phyloP scores from a whole-genome alignment of 2,797 vertebrate genomes.

The Fratercula arctica region DNA sequence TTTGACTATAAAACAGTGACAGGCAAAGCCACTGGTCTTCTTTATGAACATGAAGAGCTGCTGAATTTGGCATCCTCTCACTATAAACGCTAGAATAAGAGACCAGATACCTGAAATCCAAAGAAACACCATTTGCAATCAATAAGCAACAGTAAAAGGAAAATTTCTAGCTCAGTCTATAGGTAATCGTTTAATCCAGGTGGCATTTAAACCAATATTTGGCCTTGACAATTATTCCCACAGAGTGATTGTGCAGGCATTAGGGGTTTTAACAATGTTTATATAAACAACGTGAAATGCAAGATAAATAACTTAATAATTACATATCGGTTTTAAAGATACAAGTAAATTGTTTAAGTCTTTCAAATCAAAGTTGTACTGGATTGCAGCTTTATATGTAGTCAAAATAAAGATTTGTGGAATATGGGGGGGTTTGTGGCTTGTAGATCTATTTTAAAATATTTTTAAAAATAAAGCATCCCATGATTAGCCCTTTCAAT shows the following conservation, averaged over 20 bases:
- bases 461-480: conserved; percentile 60
- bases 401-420: conserved; percentile 70
- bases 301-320: conserved; percentile 71
- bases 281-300: conserved; percentile 62
- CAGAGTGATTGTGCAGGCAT: conserved; percentile 41
- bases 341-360: conserved; percentile 61
- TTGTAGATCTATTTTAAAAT: conserved; percentile 63
- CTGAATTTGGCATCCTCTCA: background rate
- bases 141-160: background rate
- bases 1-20: background rate
- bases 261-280: conserved; percentile 63
- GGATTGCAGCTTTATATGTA: conserved; percentile 63
- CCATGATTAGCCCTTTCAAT: conserved; percentile 74
- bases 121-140: background rate
- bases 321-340: conserved; percentile 54
- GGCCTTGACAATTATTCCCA: conserved; percentile 28
- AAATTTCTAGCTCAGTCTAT: background rate
- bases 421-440: conserved; percentile 7
- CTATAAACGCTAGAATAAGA: background rate
- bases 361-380: conserved; percentile 72
- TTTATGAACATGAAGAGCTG: background rate
- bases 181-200: conserved; percentile 44
- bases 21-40: background rate
- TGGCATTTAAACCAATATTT: conserved; percentile 56
- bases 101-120: background rate